Evolutionary conservation across 2,113 vertebrate species (phyloP), one percentile per base, ranked within the genome.

Genomic region (Ahaetulla prasina): DNA sequence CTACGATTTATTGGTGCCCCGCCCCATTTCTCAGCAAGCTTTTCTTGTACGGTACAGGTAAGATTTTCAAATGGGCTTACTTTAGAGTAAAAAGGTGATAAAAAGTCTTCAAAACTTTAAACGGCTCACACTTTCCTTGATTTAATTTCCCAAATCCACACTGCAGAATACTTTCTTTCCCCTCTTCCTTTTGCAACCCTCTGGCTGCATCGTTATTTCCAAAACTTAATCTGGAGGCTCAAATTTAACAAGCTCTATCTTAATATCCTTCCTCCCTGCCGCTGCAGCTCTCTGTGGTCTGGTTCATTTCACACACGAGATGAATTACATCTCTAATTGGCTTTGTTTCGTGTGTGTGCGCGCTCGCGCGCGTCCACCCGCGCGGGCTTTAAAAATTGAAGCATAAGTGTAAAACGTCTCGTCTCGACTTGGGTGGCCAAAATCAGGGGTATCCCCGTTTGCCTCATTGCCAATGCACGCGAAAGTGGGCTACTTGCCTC

Each of bases 361-460:
- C 2, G 8, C 49, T 1, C 1, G 27, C 27, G 57, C 3, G 57
- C 9, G 27, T n/a, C 3, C 3, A 3, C 57, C 10, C n/a, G 63
- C 3, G 35, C 16, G 35, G 18, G 53, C 30, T 95, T 94, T 96
- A 94, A 93, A 96, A 96, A 96, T 97, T 97, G 97, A 97, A 96
- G 95, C 97, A 96, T 96, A 96, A 96, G 95, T 96, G 95, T 97
- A 97, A 97, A 95, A 97, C 97, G 96, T 94, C 95, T 96, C 54
- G 85, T 85, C 96, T 97, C 98, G 22, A 97, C 98, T 97, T 98
- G 98, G 98, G 98, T 98, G 98, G 98, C 97, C 98, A 96, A 94
- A 96, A 93, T 92, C 89, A 94, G 94, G 96, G 94, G 97, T 97
- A 97, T 96, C 97, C 97, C 95, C 96, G 95, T 97, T 97, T 97